A percentile compares a stretch with the other conserved stretches of the same genome.
These are phyloP conservation scores for Polyodon spathula DNA, from an alignment of 2,113 vertebrate genomes.

Conservation along the genomic window DNA sequence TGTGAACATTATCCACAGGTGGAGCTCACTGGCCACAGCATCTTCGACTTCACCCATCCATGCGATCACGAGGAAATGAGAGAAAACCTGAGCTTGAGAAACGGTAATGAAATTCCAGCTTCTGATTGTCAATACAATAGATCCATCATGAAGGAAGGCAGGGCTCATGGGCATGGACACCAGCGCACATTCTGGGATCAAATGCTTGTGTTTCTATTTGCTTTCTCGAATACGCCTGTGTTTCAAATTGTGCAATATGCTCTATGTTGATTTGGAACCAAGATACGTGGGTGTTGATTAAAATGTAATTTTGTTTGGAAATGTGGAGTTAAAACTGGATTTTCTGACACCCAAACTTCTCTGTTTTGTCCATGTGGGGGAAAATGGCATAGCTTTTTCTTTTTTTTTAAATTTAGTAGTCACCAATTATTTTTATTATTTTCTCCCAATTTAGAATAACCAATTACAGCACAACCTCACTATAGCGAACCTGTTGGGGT, in stretches of 20 bases:
- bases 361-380: too few relatives aligned
- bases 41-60: slow-evolving; percentile 91
- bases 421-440: too few relatives aligned
- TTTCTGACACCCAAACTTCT: neutral
- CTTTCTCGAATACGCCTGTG: neutral
- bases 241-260: neutral
- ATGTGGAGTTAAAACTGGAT: neutral
- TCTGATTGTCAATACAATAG: slow-evolving; percentile 22
- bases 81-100: slow-evolving; percentile 72
- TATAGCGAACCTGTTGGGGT: too few relatives aligned
- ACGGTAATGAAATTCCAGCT: slow-evolving; percentile 47
- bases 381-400: too few relatives aligned
- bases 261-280: too few relatives aligned
- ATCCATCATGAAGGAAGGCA: too few relatives aligned
- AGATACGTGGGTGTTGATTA: neutral
- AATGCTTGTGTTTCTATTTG: too few relatives aligned
- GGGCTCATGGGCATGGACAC: too few relatives aligned
- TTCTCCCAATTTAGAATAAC: too few relatives aligned
- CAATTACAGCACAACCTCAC: too few relatives aligned
- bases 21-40: slow-evolving; percentile 88
- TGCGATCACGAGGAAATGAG: slow-evolving; percentile 90
- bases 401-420: too few relatives aligned
- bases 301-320: neutral
- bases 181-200: too few relatives aligned
- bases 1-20: slow-evolving; percentile 51